Conservation (phyloP, 2,797 vertebrate species). For the Anguilla marmorata region DNA sequence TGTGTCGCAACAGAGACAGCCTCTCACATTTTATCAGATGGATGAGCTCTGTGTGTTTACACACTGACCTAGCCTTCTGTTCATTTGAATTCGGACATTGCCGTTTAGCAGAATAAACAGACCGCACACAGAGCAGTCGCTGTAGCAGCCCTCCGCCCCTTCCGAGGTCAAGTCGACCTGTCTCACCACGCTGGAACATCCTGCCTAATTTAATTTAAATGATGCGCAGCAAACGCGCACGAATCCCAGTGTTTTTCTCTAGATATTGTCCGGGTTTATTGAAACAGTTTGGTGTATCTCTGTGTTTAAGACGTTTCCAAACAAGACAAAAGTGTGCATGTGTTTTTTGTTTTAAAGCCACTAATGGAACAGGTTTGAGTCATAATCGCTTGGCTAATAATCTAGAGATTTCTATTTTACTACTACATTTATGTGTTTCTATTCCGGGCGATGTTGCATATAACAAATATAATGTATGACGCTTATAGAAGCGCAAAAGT, state of each 20-base stretch:
- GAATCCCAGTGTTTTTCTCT: neutral
- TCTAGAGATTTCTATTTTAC: neutral
- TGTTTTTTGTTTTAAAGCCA: neutral
- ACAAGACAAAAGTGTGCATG: neutral
- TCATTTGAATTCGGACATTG: neutral
- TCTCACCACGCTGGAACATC: conserved; percentile 42
- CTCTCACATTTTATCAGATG: neutral
- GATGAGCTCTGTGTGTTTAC: neutral
- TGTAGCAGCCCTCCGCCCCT: conserved; percentile 39
- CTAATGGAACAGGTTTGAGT: neutral
- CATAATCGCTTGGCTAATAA: neutral
- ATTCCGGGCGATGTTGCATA: neutral
- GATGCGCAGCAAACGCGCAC: neutral
- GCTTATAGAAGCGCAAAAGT: conserved; percentile 28
- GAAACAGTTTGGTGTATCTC: neutral
- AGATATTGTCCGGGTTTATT: conserved; percentile 6
- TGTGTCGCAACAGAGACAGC: neutral
- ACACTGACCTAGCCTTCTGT: neutral
- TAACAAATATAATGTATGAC: neutral
- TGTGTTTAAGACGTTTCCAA: neutral
- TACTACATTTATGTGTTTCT: neutral
- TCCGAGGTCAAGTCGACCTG: conserved; percentile 54
- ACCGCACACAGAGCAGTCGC: neutral
- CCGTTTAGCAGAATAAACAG: neutral
- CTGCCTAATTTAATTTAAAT: conserved; percentile 46